Percentiles rank a stretch among this genome's conserved stretches.
phyloP scores from a whole-genome alignment of 2,888 invertebrate genomes.

The Drosophila mayaguana region DNA sequence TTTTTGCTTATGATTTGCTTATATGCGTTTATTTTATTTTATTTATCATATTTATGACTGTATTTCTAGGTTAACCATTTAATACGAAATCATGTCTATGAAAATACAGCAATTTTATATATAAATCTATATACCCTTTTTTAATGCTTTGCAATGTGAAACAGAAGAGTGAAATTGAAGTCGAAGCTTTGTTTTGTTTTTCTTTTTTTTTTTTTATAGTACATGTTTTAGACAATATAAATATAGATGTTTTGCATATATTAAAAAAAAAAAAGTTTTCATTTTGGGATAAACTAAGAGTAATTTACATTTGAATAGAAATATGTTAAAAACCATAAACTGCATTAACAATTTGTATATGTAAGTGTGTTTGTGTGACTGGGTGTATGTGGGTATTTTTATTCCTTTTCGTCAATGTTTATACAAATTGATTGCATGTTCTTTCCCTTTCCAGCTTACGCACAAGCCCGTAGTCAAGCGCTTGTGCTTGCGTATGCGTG shows the following conservation, averaged over 20 bases:
- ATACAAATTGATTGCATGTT: constrained; percentile 53
- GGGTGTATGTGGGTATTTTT: background rate
- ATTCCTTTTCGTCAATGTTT: constrained; percentile 20
- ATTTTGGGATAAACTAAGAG: constrained; percentile 18
- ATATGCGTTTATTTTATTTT: constrained; percentile 48
- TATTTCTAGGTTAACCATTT: constrained; percentile 74
- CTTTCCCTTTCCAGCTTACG: constrained; percentile 9
- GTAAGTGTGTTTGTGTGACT: constrained; percentile 13
- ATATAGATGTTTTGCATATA: constrained; percentile 44
- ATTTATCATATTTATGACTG: constrained; percentile 33
- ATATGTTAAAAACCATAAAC: constrained; percentile 40
- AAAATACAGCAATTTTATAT: constrained; percentile 63
- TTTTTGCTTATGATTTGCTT: constrained; percentile 66
- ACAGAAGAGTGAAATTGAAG: constrained; percentile 24
- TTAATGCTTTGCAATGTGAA: constrained; percentile 68
- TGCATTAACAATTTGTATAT: constrained; percentile 46
- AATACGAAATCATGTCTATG: constrained; percentile 71
- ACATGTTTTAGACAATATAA: constrained; percentile 51
- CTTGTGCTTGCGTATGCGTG: constrained; percentile 1
- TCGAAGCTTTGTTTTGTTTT: constrained; percentile 37
- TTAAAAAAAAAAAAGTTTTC: constrained; percentile 17
- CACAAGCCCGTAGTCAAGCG: background rate
- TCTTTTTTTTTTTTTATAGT: constrained; percentile 40
- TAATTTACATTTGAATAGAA: constrained; percentile 48
- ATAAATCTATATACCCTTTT: constrained; percentile 67